phyloP scores from a whole-genome alignment of 2,797 vertebrate genomes.

The Lycodopsis pacificus region DNA sequence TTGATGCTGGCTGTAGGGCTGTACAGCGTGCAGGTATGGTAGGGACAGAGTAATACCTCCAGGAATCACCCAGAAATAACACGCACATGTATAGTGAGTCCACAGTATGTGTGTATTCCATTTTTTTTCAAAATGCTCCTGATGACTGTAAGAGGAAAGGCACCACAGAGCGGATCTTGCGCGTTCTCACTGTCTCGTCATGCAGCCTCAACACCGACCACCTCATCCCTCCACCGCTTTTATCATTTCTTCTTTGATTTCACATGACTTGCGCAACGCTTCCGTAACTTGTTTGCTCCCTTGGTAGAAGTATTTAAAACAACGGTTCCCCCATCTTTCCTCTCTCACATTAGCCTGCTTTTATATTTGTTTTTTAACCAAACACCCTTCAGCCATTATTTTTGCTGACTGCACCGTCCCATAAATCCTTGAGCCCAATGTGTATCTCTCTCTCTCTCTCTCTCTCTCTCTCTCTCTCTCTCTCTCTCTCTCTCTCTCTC shows the following conservation, averaged over 20 bases:
- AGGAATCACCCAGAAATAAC: background rate
- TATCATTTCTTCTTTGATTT: background rate
- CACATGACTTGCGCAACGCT: background rate
- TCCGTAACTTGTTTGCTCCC: slow-evolving; percentile 3
- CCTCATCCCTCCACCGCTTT: slow-evolving; percentile 9
- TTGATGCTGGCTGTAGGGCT: slow-evolving; percentile 74
- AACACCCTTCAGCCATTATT: slow-evolving; percentile 33
- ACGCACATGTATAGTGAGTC: no score
- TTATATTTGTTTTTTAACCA: slow-evolving; percentile 29
- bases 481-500: background rate
- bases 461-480: no score
- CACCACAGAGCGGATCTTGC: no score
- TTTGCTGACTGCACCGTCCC: slow-evolving; percentile 6
- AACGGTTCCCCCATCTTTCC: background rate
- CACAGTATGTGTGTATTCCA: no score
- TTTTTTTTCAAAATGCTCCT: background rate
- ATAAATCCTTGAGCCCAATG: slow-evolving; percentile 37
- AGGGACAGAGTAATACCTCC: slow-evolving; percentile 26
- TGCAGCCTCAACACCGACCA: background rate
- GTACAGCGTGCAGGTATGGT: slow-evolving; percentile 70
- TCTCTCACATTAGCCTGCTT: slow-evolving; percentile 25
- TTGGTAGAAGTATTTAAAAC: slow-evolving; percentile 18
- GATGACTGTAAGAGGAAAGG: background rate
- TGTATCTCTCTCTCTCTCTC: background rate
- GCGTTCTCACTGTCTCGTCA: background rate